These are phyloP conservation scores for Paelopatides confundens DNA, from an alignment of 53 echinoderm and acorn worm genomes.

Conservation along the genomic window DNA sequence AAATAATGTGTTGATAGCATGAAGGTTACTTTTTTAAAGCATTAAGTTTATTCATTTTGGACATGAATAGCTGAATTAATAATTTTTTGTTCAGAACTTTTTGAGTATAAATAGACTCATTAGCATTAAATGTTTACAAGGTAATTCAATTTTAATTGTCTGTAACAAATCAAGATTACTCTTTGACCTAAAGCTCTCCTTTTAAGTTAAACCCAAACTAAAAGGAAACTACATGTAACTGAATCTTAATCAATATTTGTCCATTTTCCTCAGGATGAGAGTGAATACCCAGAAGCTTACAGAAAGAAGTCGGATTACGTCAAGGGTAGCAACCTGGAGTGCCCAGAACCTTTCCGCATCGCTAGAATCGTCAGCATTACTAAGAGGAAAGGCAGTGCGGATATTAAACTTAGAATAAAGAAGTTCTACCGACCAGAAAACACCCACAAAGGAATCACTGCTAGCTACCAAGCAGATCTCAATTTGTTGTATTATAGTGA, in stretches of 20 bases:
- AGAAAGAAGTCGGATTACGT: conserved; percentile 91
- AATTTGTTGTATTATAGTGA: conserved; percentile 95
- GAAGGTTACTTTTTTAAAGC: too few species aligned
- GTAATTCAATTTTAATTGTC: not conserved
- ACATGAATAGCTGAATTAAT: too few species aligned
- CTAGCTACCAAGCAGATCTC: conserved; percentile 88
- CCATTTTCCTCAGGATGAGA: conserved; percentile 80
- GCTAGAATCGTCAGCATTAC: conserved; percentile 76
- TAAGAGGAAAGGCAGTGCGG: conserved; percentile 70
- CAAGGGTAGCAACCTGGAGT: conserved; percentile 93
- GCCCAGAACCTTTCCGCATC: conserved; percentile 95
- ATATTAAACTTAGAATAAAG: conserved; percentile 76
- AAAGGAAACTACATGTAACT: too few species aligned
- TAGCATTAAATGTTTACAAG: not conserved
- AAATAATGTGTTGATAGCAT: too few species aligned
- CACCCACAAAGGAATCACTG: conserved; percentile 89
- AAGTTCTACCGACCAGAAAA: conserved; percentile 98
- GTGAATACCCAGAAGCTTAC: conserved; percentile 88
- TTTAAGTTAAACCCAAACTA: too few species aligned
- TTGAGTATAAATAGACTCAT: too few species aligned
- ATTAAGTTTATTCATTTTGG: too few species aligned
- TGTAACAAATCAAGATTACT: too few species aligned
- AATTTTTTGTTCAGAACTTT: too few species aligned
- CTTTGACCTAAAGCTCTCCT: too few species aligned
- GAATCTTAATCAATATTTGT: too few species aligned